Percentiles rank a stretch among this genome's conserved stretches.
Conservation (phyloP, 2,113 vertebrate species). For the Anoura caudifer region DNA sequence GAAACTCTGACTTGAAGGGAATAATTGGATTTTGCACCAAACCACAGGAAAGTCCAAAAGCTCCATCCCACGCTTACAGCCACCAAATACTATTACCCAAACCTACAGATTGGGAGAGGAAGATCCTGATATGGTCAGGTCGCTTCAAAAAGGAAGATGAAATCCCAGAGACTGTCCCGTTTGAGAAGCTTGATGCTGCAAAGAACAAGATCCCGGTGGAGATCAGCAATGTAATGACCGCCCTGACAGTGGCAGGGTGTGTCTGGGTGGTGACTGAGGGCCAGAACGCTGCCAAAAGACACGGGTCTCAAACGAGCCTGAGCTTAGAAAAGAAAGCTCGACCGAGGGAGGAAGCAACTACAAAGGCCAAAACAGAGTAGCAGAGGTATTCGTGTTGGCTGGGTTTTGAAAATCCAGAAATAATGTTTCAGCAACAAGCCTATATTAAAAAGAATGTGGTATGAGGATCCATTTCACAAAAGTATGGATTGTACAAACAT, state of each 20-base stretch:
- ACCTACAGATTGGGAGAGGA: slow-evolving; percentile 87
- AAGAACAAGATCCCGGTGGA: no score
- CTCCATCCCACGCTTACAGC: not conserved
- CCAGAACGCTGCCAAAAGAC: slow-evolving; percentile 81
- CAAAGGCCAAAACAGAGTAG: slow-evolving; percentile 68
- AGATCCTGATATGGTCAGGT: slow-evolving; percentile 89
- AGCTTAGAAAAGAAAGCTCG: slow-evolving; percentile 91
- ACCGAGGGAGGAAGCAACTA: slow-evolving; percentile 75
- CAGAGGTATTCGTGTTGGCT: not conserved
- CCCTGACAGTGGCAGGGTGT: no score
- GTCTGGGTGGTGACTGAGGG: no score
- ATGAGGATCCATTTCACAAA: not conserved
- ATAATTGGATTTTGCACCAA: slow-evolving; percentile 76
- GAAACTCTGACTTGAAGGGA: slow-evolving; percentile 35
- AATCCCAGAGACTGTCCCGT: slow-evolving; percentile 92
- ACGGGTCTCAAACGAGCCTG: slow-evolving; percentile 81
- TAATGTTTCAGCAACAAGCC: not conserved
- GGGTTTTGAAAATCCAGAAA: slow-evolving; percentile 18
- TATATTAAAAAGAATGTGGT: not conserved
- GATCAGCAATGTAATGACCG: no score
- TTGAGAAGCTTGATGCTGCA: no score
- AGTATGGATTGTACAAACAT: not conserved
- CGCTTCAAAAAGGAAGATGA: slow-evolving; percentile 91
- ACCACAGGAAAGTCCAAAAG: slow-evolving; percentile 64
- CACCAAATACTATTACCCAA: slow-evolving; percentile 86